These are phyloP conservation scores for Hylia prasina DNA, from an alignment of 2,113 vertebrate species.

Conservation along the genomic window DNA sequence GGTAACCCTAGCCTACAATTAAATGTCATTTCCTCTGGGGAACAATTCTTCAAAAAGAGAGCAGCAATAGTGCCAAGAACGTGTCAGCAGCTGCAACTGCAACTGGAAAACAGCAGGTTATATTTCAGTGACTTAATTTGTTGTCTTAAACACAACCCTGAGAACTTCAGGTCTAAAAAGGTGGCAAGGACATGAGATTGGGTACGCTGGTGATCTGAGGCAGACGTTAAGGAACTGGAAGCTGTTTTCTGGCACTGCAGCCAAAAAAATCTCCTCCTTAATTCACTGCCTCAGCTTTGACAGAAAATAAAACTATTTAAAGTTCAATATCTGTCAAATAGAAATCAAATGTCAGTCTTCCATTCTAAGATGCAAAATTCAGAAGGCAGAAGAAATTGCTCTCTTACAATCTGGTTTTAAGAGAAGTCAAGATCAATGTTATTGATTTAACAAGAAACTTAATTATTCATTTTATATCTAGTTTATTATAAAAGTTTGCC, in stretches of 20 bases:
- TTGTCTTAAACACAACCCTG: constrained; percentile 27
- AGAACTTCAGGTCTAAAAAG: not conserved
- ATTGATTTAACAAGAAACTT: constrained; percentile 67
- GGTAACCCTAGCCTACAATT: constrained; percentile 48
- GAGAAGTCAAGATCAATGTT: constrained; percentile 61
- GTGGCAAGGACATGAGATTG: not conserved
- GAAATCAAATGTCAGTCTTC: constrained; percentile 47
- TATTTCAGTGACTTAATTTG: constrained; percentile 51
- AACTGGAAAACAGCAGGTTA: constrained; percentile 34
- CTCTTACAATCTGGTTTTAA: constrained; percentile 64
- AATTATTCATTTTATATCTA: constrained; percentile 75
- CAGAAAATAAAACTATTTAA: constrained; percentile 37
- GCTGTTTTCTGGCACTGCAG: not conserved
- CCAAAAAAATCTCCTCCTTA: constrained; percentile 2
- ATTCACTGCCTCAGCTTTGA: not conserved
- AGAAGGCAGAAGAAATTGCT: constrained; percentile 56
- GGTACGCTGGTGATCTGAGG: not conserved
- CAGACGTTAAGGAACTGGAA: not conserved
- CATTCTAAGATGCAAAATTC: constrained; percentile 31
- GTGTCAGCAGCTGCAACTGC: not conserved
- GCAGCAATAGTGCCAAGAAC: constrained; percentile 26
- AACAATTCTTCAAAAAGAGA: constrained; percentile 43
- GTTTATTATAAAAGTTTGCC: constrained; percentile 68
- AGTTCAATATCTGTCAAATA: constrained; percentile 49
- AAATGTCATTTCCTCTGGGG: constrained; percentile 57